Base-by-base conservation (phyloP, 2,888 invertebrate genomes). In the Dasypogon diadema region DNA sequence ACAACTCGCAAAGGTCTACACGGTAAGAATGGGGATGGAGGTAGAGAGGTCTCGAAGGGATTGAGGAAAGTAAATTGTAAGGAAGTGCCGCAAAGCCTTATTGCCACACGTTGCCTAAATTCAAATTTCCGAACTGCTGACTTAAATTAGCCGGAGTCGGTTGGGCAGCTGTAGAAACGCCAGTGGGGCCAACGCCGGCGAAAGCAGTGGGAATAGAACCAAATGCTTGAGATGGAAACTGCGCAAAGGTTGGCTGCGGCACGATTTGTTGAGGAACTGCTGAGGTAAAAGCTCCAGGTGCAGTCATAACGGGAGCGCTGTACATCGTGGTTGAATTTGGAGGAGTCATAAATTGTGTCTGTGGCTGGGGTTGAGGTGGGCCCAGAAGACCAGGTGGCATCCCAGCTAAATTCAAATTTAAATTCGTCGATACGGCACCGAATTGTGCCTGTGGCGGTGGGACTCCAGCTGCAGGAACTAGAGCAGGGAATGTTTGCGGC, bases 41-140 rank as follows among this genome's bases (percentile, higher is more conserved):
- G 16, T 14, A 48, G 2, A 5, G 6, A 16, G 6, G n/a, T 1
- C 5, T n/a, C 14, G 16, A n/a, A 16, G 48, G 48, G 5, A 1
- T n/a, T n/a, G 48, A 48, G 2, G 14, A 21, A 30, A 5, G 3
- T 8, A 8, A 30, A 30, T 5, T 30, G 30, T 5, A 30, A 30
- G n/a, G 12, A 1, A 12, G 8, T 24, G 4, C 2, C 6, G n/a
- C 37, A 56, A n/a, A n/a, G 8, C 18, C 81, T 83, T 85, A 86
- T 84, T 86, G 86, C 86, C 86, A 86, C 80, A 86, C 86, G 82
- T 86, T 86, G 56, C 86, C 86, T 77, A 86, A 84, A 81, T 86
- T 86, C 75, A 86, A 81, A 80, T 85, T 86, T 68, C 86, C 85
- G 80, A 86, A 86, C 80, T 86, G 86, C 79, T 86, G 86, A 79